Evolutionary conservation across 2,113 vertebrate genomes (phyloP), one percentile per base, ranked within the genome.

Genomic region (Picathartes gymnocephalus): DNA sequence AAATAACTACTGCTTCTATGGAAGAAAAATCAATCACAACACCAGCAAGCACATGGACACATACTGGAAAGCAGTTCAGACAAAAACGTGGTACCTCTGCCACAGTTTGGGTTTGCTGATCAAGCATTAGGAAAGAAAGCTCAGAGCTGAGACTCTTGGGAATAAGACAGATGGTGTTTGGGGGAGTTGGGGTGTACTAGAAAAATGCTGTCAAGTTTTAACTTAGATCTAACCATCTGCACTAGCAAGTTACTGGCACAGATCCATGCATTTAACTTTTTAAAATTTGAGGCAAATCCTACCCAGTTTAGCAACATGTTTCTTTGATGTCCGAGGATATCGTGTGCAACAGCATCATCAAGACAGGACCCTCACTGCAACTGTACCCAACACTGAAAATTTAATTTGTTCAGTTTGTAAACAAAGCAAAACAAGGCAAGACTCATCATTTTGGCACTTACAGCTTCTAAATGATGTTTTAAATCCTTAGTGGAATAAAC

Each of bases 171-270:
- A 95, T 94, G 93, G 93, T 90, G 56, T 94, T 96, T 93, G 90
- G 72, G 68, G 69, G 95, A 95, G 92, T 89, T 86, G 60, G 82
- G 76, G 60, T 85, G 39, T 93, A 94, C 92, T 81, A 92, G 91
- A 91, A 25, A 95, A 95, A 94, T 6, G 79, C 90, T 94, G 92
- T 86, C 60, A 66, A 83, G 91, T 92, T 96, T 90, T 86, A 95
- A 94, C 92, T 95, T 84, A 74, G 80, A 42, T 88, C 82, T 74
- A 92, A 92, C 90, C 90, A 97, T 93, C 91, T 94, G 94, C 76
- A 81, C 92, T 93, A 92, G 80, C 86, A 86, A 97, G 50, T 66
- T 50, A 90, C 76, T 96, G 94, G 92, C 94, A 96, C 5, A 2
- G 79, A 84, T 68, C 80, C 93, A 94, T 40, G 86, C 92, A 95